Evolutionary conservation across 2,888 invertebrate genomes (phyloP).

Genomic region (Andrena chrysosceles): DNA sequence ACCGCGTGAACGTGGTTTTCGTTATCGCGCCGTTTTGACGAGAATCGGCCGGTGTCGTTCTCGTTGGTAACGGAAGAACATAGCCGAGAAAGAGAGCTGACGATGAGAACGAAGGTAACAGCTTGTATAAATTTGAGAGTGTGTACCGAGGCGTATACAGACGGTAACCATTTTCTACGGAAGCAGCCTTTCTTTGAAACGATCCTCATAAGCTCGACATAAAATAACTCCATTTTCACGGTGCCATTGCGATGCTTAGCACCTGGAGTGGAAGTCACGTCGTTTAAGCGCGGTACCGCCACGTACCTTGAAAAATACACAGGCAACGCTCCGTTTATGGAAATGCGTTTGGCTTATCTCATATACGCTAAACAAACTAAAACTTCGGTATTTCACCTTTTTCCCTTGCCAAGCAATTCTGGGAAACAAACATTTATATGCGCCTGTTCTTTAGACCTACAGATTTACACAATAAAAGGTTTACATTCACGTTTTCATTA

Average conservation of each 20-base stretch:
- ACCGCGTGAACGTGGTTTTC: neutral
- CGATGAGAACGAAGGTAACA: conserved; percentile 65
- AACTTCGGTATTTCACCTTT: conserved; percentile 53
- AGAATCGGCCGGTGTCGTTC: conserved; percentile 41
- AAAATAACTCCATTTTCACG: conserved; percentile 75
- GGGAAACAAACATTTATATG: conserved; percentile 38
- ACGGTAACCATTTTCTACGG: conserved; percentile 64
- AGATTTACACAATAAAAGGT: conserved; percentile 48
- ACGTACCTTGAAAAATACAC: conserved; percentile 64
- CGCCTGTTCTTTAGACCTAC: conserved; percentile 13
- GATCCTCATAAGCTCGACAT: conserved; percentile 69
- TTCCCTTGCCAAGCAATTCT: conserved; percentile 25
- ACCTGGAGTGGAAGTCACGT: conserved; percentile 72
- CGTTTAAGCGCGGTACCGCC: conserved; percentile 57
- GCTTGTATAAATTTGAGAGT: conserved; percentile 61
- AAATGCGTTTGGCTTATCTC: conserved; percentile 70
- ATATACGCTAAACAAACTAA: conserved; percentile 65
- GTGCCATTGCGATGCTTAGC: conserved; percentile 69
- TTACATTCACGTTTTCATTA: conserved; percentile 22
- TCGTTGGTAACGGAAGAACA: conserved; percentile 17
- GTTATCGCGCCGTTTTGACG: conserved; percentile 25
- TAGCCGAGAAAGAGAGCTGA: conserved; percentile 40
- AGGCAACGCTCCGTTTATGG: conserved; percentile 68
- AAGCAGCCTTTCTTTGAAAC: conserved; percentile 60
- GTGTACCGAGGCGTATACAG: conserved; percentile 47